Evolutionary conservation across 2,113 vertebrate genomes (phyloP).

Genomic region (Brachypodius melanocephalos): DNA sequence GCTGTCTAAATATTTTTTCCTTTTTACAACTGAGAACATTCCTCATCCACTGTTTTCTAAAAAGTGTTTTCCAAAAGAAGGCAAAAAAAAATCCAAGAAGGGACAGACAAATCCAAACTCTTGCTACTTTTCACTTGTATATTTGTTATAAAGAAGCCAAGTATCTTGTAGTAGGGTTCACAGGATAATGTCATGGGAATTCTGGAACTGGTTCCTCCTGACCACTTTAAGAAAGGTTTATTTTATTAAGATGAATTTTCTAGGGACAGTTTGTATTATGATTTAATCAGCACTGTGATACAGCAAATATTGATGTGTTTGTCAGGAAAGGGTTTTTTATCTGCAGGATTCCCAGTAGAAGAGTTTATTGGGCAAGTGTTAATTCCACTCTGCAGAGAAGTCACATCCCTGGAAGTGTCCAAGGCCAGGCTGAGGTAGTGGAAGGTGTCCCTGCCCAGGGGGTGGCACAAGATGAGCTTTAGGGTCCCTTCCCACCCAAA

Average conservation of each 20-base stretch:
- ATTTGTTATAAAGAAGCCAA: background rate
- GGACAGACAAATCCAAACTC: background rate
- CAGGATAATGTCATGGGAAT: background rate
- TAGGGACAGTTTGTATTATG: background rate
- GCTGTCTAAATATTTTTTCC: constrained; percentile 38
- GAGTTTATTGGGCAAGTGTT: background rate
- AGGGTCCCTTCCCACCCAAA: background rate
- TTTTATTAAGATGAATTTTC: background rate
- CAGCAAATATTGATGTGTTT: background rate
- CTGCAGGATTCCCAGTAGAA: background rate
- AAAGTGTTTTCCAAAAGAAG: background rate
- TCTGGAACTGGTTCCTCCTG: background rate
- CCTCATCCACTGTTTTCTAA: background rate
- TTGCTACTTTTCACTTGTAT: background rate
- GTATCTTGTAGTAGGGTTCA: background rate
- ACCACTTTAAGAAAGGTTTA: background rate
- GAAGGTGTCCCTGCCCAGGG: background rate
- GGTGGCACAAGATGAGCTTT: fast-evolving
- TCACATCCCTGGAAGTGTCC: background rate
- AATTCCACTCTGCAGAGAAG: background rate
- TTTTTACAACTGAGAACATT: constrained; percentile 12
- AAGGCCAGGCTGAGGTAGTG: background rate
- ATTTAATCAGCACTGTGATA: background rate
- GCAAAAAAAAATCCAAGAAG: background rate
- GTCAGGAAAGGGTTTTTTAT: background rate